Base-by-base conservation (phyloP, 2,113 vertebrate species). In the Ictidomys tridecemlineatus region DNA sequence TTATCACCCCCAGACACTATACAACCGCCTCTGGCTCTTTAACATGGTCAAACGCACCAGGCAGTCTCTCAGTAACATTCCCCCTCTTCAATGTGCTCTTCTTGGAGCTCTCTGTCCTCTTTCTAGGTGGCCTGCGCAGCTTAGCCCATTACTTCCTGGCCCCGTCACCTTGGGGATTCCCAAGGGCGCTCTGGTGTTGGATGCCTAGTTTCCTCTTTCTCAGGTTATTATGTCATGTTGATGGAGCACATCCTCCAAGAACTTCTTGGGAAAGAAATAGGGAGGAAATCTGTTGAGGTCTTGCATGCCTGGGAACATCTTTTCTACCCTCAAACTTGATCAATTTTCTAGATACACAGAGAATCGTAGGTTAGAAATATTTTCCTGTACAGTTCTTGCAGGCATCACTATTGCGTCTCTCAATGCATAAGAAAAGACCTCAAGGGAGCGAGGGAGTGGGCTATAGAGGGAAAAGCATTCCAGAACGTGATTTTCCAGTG, bases 211-310 rank as follows among this genome's bases (percentile, higher is more conserved):
- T 95, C 95, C 91, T 95, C 53, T 85, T 86, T 39, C 61, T 51
- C 56, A 37, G n/a, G 84, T 85, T 82, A 48, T 85, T 34, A 69
- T 51, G 58, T 97, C 84, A 80, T 85, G 22, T 72, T 42, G 63
- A 74, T 76, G 14, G 69, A 56, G 28, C 67, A 94, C 84, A 86
- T 53, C 42, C 61, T 82, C 73, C 79, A 72, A 4, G 32, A 89
- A 8, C 53, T 95, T 94, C 97, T 91, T 89, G 91, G 90, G 63
- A 94, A 82, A 84, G 70, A 91, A 84, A 73, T 48, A 30, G 37
- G 85, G 67, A 22, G 39, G 70, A 95, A 69, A 77, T 88, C 32
- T 61, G 63, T 37, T 34, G 76, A 69, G 65, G 73, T 0, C 4
- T 76, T 79, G 30, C 30, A 42, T 37, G 26, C 34, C 32, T 22